Conservation (phyloP, 2,797 vertebrate species). For the Steatocranus sp. region DNA sequence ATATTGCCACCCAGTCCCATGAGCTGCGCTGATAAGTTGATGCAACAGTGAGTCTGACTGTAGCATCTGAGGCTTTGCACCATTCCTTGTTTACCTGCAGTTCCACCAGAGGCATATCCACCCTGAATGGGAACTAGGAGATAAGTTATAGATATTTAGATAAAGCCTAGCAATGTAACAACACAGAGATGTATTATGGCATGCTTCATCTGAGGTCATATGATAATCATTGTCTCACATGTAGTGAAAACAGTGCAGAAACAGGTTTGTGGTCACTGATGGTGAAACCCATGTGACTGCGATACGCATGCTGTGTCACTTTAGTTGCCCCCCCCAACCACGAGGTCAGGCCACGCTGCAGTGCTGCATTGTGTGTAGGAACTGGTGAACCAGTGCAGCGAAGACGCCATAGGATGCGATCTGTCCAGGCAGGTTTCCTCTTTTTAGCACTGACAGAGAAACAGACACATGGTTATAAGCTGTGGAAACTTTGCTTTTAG, state of each 20-base stretch:
- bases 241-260: conserved; percentile 85
- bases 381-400: conserved; percentile 78
- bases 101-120: conserved; percentile 82
- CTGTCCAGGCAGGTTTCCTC: conserved; percentile 97
- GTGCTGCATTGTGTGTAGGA: conserved; percentile 73
- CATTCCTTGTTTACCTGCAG: conserved; percentile 89
- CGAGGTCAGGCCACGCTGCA: conserved; percentile 76
- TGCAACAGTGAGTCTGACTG: conserved; percentile 82
- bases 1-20: conserved; percentile 98
- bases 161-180: neutral
- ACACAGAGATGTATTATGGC: neutral
- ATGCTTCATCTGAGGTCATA: neutral
- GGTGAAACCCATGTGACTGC: conserved; percentile 93
- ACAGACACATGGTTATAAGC: neutral
- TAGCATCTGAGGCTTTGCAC: conserved; percentile 84
- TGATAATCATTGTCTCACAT: conserved; percentile 72
- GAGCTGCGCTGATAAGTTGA: conserved; percentile 87
- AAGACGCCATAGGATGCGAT: conserved; percentile 95
- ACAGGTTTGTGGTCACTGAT: conserved; percentile 97
- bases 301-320: conserved; percentile 87
- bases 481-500: neutral
- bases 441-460: conserved; percentile 85
- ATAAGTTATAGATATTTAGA: neutral
- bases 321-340: conserved; percentile 75
- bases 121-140: conserved; percentile 86